phyloP scores from a whole-genome alignment of 2,888 invertebrate genomes.

The Invenusta paracnida region DNA sequence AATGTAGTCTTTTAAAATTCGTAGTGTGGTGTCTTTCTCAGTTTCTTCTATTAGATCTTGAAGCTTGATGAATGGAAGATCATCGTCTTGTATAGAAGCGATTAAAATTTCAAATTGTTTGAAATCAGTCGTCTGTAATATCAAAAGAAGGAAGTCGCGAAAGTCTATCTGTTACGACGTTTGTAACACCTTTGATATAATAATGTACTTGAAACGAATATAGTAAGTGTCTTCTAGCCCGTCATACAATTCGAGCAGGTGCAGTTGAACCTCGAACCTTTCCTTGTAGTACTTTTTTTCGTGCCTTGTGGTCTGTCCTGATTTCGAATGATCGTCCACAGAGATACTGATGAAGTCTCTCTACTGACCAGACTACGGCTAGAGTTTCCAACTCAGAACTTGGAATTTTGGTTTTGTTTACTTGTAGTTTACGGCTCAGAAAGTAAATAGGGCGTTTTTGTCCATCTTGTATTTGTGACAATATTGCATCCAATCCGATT shows the following conservation, averaged over 20 bases:
- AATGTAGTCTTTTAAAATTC: constrained; percentile 13
- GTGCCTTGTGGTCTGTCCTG: not conserved
- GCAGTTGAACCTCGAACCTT: not conserved
- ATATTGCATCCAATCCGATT: not conserved
- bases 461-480: constrained; percentile 33
- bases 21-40: not conserved
- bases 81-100: not conserved
- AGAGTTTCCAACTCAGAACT: constrained; percentile 28
- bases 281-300: not conserved
- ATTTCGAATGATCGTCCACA: constrained; percentile 14
- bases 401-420: not conserved
- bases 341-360: constrained; percentile 26
- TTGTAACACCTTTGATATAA: no score
- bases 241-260: constrained; percentile 36
- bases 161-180: no score
- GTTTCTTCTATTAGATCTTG: no score
- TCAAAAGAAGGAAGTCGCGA: no score
- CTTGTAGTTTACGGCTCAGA: constrained; percentile 14
- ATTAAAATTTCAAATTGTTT: not conserved
- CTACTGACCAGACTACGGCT: constrained; percentile 30
- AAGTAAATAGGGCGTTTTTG: constrained; percentile 30
- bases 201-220: no score
- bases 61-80: not conserved
- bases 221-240: no score
- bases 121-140: not conserved